Base-by-base conservation (phyloP, 2,888 invertebrate species). In the Nematopogon swammerdamellus region DNA sequence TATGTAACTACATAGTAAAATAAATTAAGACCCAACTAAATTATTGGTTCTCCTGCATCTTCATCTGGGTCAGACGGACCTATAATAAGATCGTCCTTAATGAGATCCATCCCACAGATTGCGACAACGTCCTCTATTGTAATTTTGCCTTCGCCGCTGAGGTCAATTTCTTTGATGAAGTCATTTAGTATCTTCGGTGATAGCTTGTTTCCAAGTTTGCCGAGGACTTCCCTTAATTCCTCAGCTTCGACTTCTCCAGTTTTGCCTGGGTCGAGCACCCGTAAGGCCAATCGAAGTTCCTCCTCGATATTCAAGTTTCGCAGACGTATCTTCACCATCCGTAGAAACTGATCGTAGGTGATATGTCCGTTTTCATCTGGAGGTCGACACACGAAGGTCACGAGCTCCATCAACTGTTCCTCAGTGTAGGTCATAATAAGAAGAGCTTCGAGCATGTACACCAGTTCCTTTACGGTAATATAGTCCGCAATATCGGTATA, bases 51-150 rank as follows among this genome's bases (percentile, higher is more conserved):
- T n/a, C n/a, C n/a, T n/a, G n/a, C n/a, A n/a, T n/a, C n/a, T n/a
- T n/a, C n/a, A n/a, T n/a, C n/a, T n/a, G n/a, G n/a, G n/a, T n/a
- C n/a, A n/a, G n/a, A n/a, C n/a, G n/a, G n/a, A n/a, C n/a, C n/a
- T n/a, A n/a, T n/a, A n/a, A n/a, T n/a, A n/a, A n/a, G n/a, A n/a
- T n/a, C n/a, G n/a, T n/a, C n/a, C n/a, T n/a, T n/a, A n/a, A n/a
- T n/a, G n/a, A n/a, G n/a, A n/a, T 25, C 25, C 25, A 25, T 25
- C 5, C 25, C 25, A 10, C 25, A 25, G 25, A 25, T 75, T 16
- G 72, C 76, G 4, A 77, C 65, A 5, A 73, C 64, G 52, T 77
- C 77, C 51, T 76, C 76, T 44, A 76, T 60, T 18, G 73, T 73
- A 50, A 77, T 65, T 4, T 70, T 72, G 16, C 77, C 77, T 54